These are phyloP conservation scores for Anodontia alba DNA, from an alignment of 2,888 invertebrate genomes.

Conservation along the genomic window DNA sequence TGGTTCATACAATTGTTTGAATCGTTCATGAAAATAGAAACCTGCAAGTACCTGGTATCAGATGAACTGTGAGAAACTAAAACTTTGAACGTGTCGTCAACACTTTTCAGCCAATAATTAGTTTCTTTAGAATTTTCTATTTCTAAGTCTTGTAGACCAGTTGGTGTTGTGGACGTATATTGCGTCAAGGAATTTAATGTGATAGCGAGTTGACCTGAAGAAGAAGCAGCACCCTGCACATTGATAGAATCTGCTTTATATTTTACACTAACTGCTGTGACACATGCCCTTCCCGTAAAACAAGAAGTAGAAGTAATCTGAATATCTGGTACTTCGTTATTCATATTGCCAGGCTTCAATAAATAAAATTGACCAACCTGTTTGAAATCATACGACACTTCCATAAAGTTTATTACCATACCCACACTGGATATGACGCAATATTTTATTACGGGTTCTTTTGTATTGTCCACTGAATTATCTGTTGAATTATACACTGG, in stretches of 20 bases:
- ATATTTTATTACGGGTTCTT: not conserved
- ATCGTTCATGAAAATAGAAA: not conserved
- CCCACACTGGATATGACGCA: not conserved
- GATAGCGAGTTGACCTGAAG: not conserved
- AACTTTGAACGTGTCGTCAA: not conserved
- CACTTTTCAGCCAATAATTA: not conserved
- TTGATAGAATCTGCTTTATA: not conserved
- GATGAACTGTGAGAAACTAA: not conserved
- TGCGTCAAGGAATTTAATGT: not conserved
- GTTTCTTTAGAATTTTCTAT: not conserved
- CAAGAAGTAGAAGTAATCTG: not conserved
- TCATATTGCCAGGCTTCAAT: not conserved
- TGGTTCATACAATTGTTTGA: not conserved
- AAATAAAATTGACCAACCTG: not conserved
- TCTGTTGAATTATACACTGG: constrained; percentile 1
- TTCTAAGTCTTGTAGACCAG: not conserved
- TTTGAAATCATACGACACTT: not conserved
- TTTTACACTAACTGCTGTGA: not conserved
- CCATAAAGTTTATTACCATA: not conserved
- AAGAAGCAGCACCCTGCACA: not conserved
- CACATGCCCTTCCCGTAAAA: not conserved
- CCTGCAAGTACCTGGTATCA: not conserved
- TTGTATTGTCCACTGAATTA: not conserved
- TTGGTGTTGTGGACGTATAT: not conserved
- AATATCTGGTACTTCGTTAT: not conserved